These are phyloP conservation scores for Xylota sylvarum DNA, from an alignment of 2,888 invertebrate genomes.

Conservation along the genomic window DNA sequence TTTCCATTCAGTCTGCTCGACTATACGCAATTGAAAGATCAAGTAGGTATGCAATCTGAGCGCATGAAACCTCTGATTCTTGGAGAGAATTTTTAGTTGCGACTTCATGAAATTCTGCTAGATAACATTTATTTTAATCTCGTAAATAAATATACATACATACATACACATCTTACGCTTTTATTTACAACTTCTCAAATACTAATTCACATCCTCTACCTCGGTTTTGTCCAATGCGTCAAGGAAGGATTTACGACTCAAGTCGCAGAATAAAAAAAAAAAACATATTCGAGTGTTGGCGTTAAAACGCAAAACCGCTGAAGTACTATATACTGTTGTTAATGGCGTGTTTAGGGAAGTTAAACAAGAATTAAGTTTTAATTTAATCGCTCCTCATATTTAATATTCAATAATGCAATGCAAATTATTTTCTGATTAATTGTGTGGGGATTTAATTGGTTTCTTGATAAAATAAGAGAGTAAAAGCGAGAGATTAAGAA, in stretches of 20 bases:
- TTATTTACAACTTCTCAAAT: slow-evolving; percentile 41
- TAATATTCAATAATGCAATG: slow-evolving; percentile 52
- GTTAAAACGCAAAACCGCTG: slow-evolving; percentile 41
- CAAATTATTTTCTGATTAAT: slow-evolving; percentile 45
- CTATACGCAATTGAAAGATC: slow-evolving; percentile 39
- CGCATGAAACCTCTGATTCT: slow-evolving; percentile 16
- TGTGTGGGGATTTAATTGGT: slow-evolving; percentile 34
- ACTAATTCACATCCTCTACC: neutral
- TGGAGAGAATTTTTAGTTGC: slow-evolving; percentile 10
- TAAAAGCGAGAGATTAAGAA: neutral
- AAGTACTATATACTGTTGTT: slow-evolving; percentile 3
- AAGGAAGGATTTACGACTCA: slow-evolving; percentile 61
- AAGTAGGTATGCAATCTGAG: neutral
- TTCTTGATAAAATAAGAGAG: neutral
- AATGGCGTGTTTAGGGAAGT: slow-evolving; percentile 47
- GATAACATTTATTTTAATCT: slow-evolving; percentile 28
- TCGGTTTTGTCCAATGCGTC: slow-evolving; percentile 10
- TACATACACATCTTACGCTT: neutral
- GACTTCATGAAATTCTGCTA: slow-evolving; percentile 18
- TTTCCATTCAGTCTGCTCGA: slow-evolving; percentile 16
- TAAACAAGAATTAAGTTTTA: slow-evolving; percentile 14
- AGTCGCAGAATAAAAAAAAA: slow-evolving; percentile 24
- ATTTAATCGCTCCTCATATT: slow-evolving; percentile 29
- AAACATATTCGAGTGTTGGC: slow-evolving; percentile 18
- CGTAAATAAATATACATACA: slow-evolving; percentile 49